phyloP scores from a whole-genome alignment of 2,797 vertebrate species.

The Macrochelys suwanniensis region DNA sequence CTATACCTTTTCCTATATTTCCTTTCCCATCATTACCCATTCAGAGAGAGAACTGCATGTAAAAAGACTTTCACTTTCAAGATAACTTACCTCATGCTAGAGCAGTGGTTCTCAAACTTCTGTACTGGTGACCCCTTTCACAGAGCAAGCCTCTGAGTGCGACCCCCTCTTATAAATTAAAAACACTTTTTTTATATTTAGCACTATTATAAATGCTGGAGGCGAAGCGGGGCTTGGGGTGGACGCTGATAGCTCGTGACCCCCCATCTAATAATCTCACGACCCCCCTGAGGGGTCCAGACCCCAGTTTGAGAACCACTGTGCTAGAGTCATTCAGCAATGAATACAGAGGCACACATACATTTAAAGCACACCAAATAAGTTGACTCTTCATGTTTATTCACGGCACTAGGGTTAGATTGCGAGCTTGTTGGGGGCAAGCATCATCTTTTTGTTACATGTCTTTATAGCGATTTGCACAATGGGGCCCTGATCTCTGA shows the following conservation, averaged over 20 bases:
- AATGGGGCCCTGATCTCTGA: neutral
- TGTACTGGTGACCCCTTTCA: too few relatives aligned
- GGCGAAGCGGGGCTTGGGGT: too few relatives aligned
- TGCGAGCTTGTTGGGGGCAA: neutral
- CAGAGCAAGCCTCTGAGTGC: too few relatives aligned
- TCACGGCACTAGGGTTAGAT: neutral
- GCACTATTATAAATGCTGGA: too few relatives aligned
- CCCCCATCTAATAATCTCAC: too few relatives aligned
- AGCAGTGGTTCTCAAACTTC: too few relatives aligned
- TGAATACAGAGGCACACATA: neutral
- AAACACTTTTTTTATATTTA: too few relatives aligned
- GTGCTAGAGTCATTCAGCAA: slow-evolving; percentile 45
- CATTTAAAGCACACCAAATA: neutral
- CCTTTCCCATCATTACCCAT: neutral
- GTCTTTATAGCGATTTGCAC: neutral
- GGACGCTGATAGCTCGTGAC: too few relatives aligned
- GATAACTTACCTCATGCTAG: slow-evolving; percentile 71
- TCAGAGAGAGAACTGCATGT: slow-evolving; percentile 1
- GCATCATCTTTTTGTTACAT: neutral
- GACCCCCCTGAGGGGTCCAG: too few relatives aligned
- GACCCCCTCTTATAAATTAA: too few relatives aligned
- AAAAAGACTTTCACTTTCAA: slow-evolving; percentile 32
- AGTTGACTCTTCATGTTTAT: neutral
- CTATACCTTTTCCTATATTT: neutral
- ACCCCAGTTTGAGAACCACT: too few relatives aligned